Conservation (phyloP, 2,888 invertebrate genomes). For the Rugalucina vietnamica region DNA sequence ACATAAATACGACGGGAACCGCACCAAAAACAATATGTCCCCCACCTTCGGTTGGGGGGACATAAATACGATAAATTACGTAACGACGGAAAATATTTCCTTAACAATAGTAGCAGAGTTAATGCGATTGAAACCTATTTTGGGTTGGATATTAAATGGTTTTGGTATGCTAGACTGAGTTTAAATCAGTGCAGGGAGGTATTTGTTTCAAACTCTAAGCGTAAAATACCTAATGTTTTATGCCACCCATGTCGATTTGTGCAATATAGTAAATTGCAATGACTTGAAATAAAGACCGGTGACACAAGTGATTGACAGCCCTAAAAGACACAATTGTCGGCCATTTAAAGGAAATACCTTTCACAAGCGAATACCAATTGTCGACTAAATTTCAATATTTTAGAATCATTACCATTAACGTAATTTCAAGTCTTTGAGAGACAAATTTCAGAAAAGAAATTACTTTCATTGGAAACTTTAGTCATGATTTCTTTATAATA, state of each 20-base stretch:
- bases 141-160: no score
- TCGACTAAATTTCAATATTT: constrained; percentile 17
- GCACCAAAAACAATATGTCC: no score
- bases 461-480: constrained; percentile 13
- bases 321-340: constrained; percentile 21
- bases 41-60: no score
- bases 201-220: constrained; percentile 1
- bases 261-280: constrained; percentile 21
- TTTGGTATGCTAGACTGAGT: background rate
- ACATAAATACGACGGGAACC: no score
- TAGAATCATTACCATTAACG: constrained; percentile 26
- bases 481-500: constrained; percentile 11
- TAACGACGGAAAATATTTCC: no score
- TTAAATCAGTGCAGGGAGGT: background rate
- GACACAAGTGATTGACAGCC: constrained; percentile 53
- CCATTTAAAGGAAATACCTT: constrained; percentile 15
- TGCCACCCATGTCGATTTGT: constrained; percentile 41
- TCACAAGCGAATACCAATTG: constrained; percentile 3
- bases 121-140: no score
- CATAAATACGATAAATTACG: no score
- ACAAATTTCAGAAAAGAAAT: background rate
- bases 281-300: constrained; percentile 52
- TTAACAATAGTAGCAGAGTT: no score
- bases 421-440: constrained; percentile 39
- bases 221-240: background rate